Base-by-base conservation (phyloP, 1,140 invertebrate genomes). In the Hycleus phaleratus region DNA sequence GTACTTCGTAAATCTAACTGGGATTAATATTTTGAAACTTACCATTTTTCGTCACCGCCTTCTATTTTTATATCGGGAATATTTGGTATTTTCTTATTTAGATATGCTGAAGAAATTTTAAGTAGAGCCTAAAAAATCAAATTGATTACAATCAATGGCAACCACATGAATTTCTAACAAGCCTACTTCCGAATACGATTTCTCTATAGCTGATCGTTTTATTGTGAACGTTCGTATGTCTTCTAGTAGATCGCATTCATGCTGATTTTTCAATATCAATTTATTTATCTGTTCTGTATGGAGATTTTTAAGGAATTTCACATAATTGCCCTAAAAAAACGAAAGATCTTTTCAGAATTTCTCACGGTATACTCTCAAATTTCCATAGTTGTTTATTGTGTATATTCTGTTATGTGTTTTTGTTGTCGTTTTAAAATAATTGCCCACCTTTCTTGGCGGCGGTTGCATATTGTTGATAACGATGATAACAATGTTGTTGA, bases 221-320 rank as follows among this genome's bases (percentile, higher is more conserved):
- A 95, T 85, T 40, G 88, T 90, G 74, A 94, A 97, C 69, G 86
- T 91, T 78, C 92, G 85, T 48, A 97, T 88, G 73, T 96, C 93
- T 77, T 97, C 94, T 46, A 97, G 77, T 56, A 97, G 78, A 73
- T 97, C 93, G 76, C 90, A 93, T 73, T 97, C 94, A 78, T 96
- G 93, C 74, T 96, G 93, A 75, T 96, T 95, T 76, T 97, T 97
- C 26, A 88, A 81, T 72, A 93, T 87, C 61, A 97, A 81, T 77
- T 95, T 95, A 4, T 90, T 83, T 48, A 93, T 81, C 76, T 97
- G 94, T 76, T 97, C 94, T 50, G 86, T 82, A 73, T 97, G 93
- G 47, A 95, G 80, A 77, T 91, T 91, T 79, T 93, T 93, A 58
- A 93, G 80, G 79, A 88, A 94, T 77, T 90, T 93, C 66, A 85